These are phyloP conservation scores for Podocnemis expansa DNA, from an alignment of 2,113 vertebrate species.

Conservation along the genomic window DNA sequence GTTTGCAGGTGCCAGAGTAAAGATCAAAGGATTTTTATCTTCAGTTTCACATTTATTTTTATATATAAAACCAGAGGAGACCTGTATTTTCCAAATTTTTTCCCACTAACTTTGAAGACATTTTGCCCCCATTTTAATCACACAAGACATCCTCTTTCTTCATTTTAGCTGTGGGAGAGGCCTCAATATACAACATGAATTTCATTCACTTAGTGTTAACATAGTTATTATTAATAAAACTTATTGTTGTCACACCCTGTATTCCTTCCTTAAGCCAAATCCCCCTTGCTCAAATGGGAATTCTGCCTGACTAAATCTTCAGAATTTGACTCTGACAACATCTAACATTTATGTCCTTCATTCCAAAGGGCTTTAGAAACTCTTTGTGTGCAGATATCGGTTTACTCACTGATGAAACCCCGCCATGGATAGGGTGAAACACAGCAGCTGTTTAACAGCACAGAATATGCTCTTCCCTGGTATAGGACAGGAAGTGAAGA, in stretches of 20 bases:
- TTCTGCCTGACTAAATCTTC: neutral
- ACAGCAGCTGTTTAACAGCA: neutral
- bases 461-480: neutral
- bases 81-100: neutral
- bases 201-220: neutral
- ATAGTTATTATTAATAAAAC: neutral
- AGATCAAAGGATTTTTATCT: constrained; percentile 29
- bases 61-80: neutral
- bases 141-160: neutral
- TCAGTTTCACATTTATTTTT: neutral
- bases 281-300: neutral
- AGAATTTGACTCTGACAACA: neutral
- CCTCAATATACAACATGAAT: neutral
- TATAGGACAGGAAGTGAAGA: neutral
- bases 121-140: neutral
- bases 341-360: neutral
- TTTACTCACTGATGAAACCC: neutral
- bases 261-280: constrained; percentile 13
- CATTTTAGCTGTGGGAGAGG: neutral
- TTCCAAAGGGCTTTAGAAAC: neutral
- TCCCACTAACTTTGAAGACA: neutral
- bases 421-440: neutral
- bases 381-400: neutral
- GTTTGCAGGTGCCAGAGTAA: neutral
- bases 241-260: neutral